A percentile compares a stretch with the other conserved stretches of the same genome.
These are phyloP conservation scores for Macropodus opercularis DNA, from an alignment of 2,797 vertebrate species.

Conservation along the genomic window DNA sequence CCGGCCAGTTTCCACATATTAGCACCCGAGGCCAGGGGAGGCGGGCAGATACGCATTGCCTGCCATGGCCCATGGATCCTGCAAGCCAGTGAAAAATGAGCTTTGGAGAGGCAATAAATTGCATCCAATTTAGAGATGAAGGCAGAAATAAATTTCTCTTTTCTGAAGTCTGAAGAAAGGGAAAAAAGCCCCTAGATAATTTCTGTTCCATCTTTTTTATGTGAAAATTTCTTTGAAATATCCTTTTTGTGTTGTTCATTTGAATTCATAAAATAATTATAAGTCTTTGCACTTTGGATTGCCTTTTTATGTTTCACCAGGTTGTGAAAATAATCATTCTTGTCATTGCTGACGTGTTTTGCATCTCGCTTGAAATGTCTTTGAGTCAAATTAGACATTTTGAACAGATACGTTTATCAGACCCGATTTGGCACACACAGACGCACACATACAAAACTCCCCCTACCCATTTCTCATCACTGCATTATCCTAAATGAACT, in stretches of 20 bases:
- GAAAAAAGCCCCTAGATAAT: slow-evolving; percentile 76
- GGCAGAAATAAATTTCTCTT: slow-evolving; percentile 88
- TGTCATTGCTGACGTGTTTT: slow-evolving; percentile 74
- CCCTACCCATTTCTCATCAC: slow-evolving; percentile 66
- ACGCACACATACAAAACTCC: slow-evolving; percentile 23
- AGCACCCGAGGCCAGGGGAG: slow-evolving; percentile 83
- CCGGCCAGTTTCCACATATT: slow-evolving; percentile 85
- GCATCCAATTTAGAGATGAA: slow-evolving; percentile 91
- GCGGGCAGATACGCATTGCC: slow-evolving; percentile 84
- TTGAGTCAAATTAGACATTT: slow-evolving; percentile 70
- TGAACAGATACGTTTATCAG: slow-evolving; percentile 76
- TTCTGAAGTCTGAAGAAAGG: slow-evolving; percentile 84
- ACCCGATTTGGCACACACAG: slow-evolving; percentile 60
- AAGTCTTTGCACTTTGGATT: slow-evolving; percentile 69
- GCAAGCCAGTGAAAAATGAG: slow-evolving; percentile 87
- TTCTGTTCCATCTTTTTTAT: slow-evolving; percentile 76
- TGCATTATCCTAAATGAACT: slow-evolving; percentile 79
- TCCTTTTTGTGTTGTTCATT: slow-evolving; percentile 78
- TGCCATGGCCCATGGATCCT: slow-evolving; percentile 81
- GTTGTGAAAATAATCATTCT: slow-evolving; percentile 83
- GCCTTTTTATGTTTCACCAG: slow-evolving; percentile 76
- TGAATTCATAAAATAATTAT: slow-evolving; percentile 81
- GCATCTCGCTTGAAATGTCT: slow-evolving; percentile 69
- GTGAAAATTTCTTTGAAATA: slow-evolving; percentile 80
- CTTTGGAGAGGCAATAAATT: slow-evolving; percentile 89